Conservation (phyloP, 2,113 vertebrate species). For the Peromyscus californicus region DNA sequence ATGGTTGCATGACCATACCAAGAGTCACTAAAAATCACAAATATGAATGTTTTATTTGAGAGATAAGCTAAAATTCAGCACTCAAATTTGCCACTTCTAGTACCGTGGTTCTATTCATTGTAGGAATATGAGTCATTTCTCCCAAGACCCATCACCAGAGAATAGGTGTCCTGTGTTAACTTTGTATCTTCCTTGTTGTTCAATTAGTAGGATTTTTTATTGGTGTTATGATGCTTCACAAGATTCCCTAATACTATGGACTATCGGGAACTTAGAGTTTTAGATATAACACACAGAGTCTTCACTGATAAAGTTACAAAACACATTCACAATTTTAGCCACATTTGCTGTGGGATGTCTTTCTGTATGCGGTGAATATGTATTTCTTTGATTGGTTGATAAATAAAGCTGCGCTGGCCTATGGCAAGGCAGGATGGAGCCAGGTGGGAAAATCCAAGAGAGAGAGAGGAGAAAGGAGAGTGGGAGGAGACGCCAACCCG, state of each 20-base stretch:
- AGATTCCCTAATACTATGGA: not conserved
- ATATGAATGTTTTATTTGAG: constrained; percentile 26
- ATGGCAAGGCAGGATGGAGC: too few relatives aligned
- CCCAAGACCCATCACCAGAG: not conserved
- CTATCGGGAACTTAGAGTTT: not conserved
- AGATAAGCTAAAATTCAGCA: not conserved
- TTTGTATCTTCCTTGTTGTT: not conserved
- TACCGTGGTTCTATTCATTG: not conserved
- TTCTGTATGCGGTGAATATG: too few relatives aligned
- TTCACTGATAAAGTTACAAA: not conserved
- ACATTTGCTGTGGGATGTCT: not conserved
- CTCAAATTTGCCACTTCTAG: not conserved
- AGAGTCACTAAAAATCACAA: constrained; percentile 10
- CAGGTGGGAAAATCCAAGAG: too few relatives aligned
- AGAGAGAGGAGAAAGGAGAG: too few relatives aligned
- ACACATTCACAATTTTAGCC: not conserved
- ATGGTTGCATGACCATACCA: not conserved
- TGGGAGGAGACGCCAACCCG: too few relatives aligned
- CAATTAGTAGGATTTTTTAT: not conserved
- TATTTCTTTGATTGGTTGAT: too few relatives aligned
- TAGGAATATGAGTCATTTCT: not conserved
- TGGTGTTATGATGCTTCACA: not conserved
- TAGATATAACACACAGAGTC: not conserved
- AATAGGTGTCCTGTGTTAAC: not conserved
- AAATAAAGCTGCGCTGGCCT: too few relatives aligned